Percentiles rank a stretch among this genome's conserved stretches.
Conservation (phyloP, 2,888 invertebrate genomes). For the Merodon equestris region DNA sequence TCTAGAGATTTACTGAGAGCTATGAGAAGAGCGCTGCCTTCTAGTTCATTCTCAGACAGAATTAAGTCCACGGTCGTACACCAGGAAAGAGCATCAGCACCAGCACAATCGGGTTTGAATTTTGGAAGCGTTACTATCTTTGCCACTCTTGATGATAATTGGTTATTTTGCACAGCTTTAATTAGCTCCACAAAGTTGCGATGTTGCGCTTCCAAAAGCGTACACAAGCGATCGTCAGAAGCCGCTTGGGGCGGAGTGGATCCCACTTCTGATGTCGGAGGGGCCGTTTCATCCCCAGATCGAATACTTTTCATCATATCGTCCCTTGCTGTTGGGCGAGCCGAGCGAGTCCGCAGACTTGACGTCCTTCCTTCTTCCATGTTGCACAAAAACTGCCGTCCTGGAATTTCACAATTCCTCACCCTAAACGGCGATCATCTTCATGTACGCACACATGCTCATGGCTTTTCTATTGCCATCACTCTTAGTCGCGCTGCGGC, state of each 20-base stretch:
- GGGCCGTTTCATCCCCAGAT: not conserved
- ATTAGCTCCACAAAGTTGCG: conserved; percentile 44
- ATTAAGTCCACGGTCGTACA: conserved; percentile 46
- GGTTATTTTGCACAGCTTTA: conserved; percentile 28
- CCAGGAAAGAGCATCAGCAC: conserved; percentile 44
- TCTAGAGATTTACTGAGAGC: conserved; percentile 48
- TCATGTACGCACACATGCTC: too few relatives aligned
- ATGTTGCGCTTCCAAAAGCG: conserved; percentile 35
- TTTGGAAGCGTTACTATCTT: conserved; percentile 27
- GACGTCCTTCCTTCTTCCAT: too few relatives aligned
- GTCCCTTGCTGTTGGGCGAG: too few relatives aligned
- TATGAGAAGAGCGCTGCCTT: conserved; percentile 49
- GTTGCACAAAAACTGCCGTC: too few relatives aligned
- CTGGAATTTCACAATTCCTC: too few relatives aligned
- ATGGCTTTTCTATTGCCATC: too few relatives aligned
- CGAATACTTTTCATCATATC: too few relatives aligned
- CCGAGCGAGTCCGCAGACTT: too few relatives aligned
- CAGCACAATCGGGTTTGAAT: conserved; percentile 31
- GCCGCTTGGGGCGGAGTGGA: conserved; percentile 18
- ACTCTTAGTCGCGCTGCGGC: too few relatives aligned
- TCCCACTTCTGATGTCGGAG: conserved; percentile 59
- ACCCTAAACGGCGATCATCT: too few relatives aligned
- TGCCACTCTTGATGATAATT: conserved; percentile 8
- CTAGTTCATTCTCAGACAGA: conserved; percentile 30
- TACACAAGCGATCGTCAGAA: conserved; percentile 22